Evolutionary conservation across 2,797 vertebrate species (phyloP), one percentile per base, ranked within the genome.

Genomic region (Sciurus vulgaris): DNA sequence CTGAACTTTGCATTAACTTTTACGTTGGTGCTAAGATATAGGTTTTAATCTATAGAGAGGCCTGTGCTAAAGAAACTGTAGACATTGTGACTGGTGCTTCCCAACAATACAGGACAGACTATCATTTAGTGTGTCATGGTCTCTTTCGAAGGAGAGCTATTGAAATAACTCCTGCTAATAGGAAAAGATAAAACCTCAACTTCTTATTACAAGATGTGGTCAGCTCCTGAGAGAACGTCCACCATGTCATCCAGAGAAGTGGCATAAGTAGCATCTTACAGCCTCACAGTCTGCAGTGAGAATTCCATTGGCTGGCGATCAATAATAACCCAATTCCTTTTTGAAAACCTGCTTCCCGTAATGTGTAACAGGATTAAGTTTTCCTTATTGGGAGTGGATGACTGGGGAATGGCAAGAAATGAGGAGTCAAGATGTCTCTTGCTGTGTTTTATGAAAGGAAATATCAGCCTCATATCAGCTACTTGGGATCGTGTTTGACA

Each of bases 1-100:
- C 98, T 98, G 98, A 98, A 98, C 98, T 98, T 93, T 95, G 95
- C 98, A 96, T 98, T 98, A 98, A 98, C 98, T 98, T 98, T 98
- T 98, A 97, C 97, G 97, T 97, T 95, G 97, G 89, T 76, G 89
- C 95, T 98, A 97, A 98, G 98, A 98, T 17, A 22, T 92, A 97
- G 97, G 98, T 97, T 95, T 91, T 98, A 93, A 97, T 97, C 94
- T 96, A 96, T 94, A 95, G 51, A 91, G 69, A 96, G 33, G 59
- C 63, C 79, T 82, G 35, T 89, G 41, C 86, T 94, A 61, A 59
- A 70, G 78, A 91, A 92, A 89, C 79, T 94, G 69, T 41, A 59
- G 74, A 94, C 70, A 2, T 79, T 88, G 88, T 81, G 91, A 86
- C 33, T 56, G 24, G 51, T 59, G 28, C 26, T 88, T n/a, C 87